A percentile compares a stretch with the other conserved stretches of the same genome.
Evolutionary conservation across 2,888 invertebrate genomes (phyloP).

Genomic region (Habrosyne pyritoides): DNA sequence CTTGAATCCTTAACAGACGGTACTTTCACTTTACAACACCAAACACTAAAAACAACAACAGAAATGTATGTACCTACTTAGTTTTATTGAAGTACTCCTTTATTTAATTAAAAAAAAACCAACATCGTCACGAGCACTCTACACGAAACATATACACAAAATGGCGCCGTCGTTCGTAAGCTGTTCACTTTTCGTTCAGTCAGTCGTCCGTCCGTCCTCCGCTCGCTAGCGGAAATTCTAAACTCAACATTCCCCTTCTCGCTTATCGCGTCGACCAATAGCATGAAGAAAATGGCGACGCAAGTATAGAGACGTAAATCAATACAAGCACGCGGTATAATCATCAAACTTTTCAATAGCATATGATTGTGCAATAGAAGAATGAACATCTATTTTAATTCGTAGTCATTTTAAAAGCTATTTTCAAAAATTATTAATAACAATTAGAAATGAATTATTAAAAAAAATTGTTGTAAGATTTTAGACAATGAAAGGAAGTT

Average conservation of each 20-base stretch:
- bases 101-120: neutral
- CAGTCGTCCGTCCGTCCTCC: neutral
- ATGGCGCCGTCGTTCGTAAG: neutral
- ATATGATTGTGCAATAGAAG: no score
- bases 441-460: no score
- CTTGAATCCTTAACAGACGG: neutral
- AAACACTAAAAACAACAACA: neutral
- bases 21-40: neutral
- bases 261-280: constrained; percentile 2
- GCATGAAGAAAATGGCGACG: constrained; percentile 38
- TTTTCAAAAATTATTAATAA: neutral
- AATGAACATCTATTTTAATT: no score
- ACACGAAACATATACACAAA: neutral
- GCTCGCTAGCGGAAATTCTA: neutral
- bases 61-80: no score
- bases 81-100: neutral
- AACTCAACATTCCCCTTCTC: neutral
- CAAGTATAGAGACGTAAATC: neutral
- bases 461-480: no score
- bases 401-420: no score
- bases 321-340: neutral
- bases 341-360: neutral
- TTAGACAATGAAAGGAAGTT: neutral
- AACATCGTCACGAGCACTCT: neutral
- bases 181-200: no score